Percentiles rank a stretch among this genome's conserved stretches.
Conservation (phyloP, 2,113 vertebrate species). For the Leptobrachium ailaonicum region DNA sequence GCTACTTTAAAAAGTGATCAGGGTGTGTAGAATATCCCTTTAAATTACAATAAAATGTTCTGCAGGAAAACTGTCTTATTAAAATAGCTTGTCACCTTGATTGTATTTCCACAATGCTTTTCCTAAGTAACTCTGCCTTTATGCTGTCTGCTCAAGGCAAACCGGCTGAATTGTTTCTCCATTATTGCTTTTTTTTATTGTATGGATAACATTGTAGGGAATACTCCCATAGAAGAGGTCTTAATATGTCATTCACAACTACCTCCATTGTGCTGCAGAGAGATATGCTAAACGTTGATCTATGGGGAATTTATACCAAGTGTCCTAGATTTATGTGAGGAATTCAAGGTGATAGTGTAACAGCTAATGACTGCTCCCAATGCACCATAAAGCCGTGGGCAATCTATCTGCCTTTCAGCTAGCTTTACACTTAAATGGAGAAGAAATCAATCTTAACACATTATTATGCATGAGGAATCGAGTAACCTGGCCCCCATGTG, state of each 20-base stretch:
- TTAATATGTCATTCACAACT: not conserved
- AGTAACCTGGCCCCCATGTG: not conserved
- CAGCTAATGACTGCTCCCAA: constrained; percentile 19
- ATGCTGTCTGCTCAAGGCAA: no score
- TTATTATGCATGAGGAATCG: not conserved
- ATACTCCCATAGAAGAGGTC: no score
- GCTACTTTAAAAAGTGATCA: no score
- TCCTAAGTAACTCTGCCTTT: no score
- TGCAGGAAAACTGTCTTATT: no score
- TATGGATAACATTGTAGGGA: no score
- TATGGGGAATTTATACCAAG: constrained; percentile 6
- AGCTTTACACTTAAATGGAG: constrained; percentile 10
- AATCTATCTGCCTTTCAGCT: constrained; percentile 14
- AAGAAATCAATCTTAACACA: not conserved
- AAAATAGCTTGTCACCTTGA: no score
- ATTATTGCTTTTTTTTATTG: not conserved
- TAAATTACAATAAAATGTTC: no score
- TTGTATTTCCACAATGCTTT: no score
- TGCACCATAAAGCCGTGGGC: constrained; percentile 5
- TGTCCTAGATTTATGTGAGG: constrained; percentile 28
- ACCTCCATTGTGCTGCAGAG: not conserved
- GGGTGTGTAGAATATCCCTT: no score
- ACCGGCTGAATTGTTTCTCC: no score
- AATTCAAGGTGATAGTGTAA: constrained; percentile 29
- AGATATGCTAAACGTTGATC: constrained; percentile 1